A percentile compares a stretch with the other conserved stretches of the same genome.
These are phyloP conservation scores for Melanchra persicariae DNA, from an alignment of 2,888 invertebrate species.

Conservation along the genomic window DNA sequence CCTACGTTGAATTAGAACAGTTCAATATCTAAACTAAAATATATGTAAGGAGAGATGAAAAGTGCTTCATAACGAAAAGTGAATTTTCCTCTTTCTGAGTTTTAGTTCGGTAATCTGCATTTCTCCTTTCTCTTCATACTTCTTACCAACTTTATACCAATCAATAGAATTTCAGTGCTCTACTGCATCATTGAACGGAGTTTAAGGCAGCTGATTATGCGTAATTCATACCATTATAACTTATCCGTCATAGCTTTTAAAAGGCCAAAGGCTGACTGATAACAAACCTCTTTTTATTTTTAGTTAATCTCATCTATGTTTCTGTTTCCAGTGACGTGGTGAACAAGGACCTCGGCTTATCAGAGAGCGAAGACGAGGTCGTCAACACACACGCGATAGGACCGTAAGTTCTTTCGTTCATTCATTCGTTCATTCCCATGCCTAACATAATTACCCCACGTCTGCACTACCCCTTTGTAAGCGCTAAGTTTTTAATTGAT, in stretches of 20 bases:
- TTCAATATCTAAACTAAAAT: too few species aligned
- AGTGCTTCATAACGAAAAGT: neutral
- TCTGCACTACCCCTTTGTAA: constrained; percentile 42
- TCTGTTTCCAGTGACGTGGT: constrained; percentile 82
- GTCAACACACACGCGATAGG: constrained; percentile 83
- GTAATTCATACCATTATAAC: neutral
- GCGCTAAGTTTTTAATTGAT: constrained; percentile 64
- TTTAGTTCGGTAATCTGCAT: neutral
- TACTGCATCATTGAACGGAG: neutral
- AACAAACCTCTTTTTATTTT: neutral
- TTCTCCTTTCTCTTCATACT: neutral
- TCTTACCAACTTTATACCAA: neutral
- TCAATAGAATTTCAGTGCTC: neutral
- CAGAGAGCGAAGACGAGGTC: constrained; percentile 95
- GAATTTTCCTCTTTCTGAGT: neutral
- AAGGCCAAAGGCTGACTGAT: neutral
- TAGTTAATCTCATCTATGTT: neutral
- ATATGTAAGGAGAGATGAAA: neutral
- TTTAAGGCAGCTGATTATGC: neutral
- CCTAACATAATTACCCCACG: constrained; percentile 37
- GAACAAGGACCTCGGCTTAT: constrained; percentile 93
- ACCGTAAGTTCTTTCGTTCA: constrained; percentile 80
- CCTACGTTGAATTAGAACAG: neutral
- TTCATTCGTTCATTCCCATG: constrained; percentile 64
- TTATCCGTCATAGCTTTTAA: neutral